Evolutionary conservation across 2,113 vertebrate species (phyloP).

Genomic region (Helogale parvula): DNA sequence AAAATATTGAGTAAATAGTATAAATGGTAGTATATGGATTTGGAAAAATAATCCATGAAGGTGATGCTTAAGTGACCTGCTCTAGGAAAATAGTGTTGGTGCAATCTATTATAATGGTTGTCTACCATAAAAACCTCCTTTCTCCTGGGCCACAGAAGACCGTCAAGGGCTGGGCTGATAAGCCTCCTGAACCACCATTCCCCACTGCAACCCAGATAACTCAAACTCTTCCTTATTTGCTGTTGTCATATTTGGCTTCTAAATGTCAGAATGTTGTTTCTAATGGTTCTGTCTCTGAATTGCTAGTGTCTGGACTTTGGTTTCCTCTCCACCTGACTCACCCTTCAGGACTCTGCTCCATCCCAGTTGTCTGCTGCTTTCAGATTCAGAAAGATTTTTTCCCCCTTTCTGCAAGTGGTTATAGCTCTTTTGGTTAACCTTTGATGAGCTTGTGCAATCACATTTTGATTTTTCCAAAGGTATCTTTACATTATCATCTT

Average conservation of each 20-base stretch:
- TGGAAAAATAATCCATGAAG: background rate
- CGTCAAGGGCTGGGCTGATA: background rate
- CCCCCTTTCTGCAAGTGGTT: background rate
- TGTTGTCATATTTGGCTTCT: background rate
- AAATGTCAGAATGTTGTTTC: conserved; percentile 29
- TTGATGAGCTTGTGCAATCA: background rate
- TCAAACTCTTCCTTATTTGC: background rate
- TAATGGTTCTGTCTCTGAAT: background rate
- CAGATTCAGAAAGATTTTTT: background rate
- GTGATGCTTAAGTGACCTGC: background rate
- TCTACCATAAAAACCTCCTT: background rate
- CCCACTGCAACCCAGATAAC: background rate
- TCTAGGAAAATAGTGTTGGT: background rate
- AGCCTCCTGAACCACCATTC: background rate
- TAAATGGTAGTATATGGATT: background rate
- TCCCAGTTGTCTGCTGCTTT: background rate
- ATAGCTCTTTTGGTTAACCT: background rate
- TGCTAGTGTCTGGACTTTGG: background rate
- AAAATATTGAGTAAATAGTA: background rate
- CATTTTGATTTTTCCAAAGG: background rate
- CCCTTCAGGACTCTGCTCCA: background rate
- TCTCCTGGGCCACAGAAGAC: background rate
- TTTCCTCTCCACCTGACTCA: background rate
- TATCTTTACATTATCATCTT: background rate
- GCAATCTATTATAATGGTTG: background rate